Conservation (phyloP, 2,888 invertebrate species). For the Alsophila aescularia region DNA sequence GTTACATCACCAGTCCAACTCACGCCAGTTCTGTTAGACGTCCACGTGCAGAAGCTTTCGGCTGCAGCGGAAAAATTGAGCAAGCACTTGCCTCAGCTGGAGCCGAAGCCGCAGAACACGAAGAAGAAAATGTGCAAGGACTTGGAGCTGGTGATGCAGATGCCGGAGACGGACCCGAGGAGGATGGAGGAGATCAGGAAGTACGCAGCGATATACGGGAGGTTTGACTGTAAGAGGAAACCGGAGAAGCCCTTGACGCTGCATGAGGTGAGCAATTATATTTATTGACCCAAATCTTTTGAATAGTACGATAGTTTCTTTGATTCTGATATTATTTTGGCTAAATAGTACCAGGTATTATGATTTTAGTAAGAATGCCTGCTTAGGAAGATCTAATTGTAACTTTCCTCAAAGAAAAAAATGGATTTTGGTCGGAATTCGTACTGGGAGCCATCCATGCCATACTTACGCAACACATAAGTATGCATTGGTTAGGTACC, state of each 20-base stretch:
- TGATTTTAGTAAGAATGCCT: no score
- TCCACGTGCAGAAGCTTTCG: constrained; percentile 93
- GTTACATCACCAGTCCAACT: constrained; percentile 87
- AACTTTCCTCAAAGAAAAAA: no score
- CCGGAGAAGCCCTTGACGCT: constrained; percentile 98
- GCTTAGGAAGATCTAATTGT: no score
- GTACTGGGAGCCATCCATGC: no score
- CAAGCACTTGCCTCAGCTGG: constrained; percentile 92
- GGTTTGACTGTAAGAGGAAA: constrained; percentile 98
- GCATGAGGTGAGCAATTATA: constrained; percentile 89
- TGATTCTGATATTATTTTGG: no score
- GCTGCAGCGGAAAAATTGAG: constrained; percentile 93
- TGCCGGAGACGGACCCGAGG: constrained; percentile 94
- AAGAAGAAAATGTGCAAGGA: constrained; percentile 97
- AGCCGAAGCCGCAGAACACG: constrained; percentile 95
- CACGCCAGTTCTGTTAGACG: constrained; percentile 91
- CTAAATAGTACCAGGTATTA: no score
- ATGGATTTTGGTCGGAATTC: no score
- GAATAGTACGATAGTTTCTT: no score
- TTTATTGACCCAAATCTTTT: no score
- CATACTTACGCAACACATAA: no score
- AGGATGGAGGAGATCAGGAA: constrained; percentile 97
- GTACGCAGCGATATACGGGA: constrained; percentile 98
- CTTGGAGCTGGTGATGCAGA: constrained; percentile 95
- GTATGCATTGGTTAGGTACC: no score